phyloP scores from a whole-genome alignment of 2,888 invertebrate genomes.

The Trilocha varians region DNA sequence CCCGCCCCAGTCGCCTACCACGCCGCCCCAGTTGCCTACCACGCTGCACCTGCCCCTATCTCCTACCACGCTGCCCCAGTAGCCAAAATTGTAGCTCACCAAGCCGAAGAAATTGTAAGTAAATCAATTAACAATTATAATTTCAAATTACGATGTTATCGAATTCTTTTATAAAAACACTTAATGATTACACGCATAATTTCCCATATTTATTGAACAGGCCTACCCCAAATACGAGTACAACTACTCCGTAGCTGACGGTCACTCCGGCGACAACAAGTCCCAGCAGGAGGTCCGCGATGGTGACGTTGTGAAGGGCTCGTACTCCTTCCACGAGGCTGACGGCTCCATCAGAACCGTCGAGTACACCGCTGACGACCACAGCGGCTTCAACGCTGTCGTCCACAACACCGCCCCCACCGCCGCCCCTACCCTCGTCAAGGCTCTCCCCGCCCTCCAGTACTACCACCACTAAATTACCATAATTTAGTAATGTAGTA shows the following conservation, averaged over 20 bases:
- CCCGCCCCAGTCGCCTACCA: conserved; percentile 17
- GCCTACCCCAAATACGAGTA: conserved; percentile 31
- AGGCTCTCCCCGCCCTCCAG: conserved; percentile 19
- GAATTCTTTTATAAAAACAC: no score
- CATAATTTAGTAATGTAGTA: neutral
- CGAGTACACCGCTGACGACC: conserved; percentile 47
- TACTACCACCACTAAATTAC: conserved; percentile 31
- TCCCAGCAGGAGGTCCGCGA: conserved; percentile 46
- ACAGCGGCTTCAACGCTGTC: conserved; percentile 34
- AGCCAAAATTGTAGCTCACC: conserved; percentile 3
- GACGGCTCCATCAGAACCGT: conserved; percentile 50
- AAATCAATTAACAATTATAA: no score
- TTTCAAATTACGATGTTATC: no score
- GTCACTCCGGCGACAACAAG: conserved; percentile 54
- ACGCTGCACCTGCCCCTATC: no score
- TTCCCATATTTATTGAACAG: no score
- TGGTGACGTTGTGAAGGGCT: conserved; percentile 49
- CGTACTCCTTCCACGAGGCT: conserved; percentile 47
- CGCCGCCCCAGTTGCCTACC: conserved; percentile 21
- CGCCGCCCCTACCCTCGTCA: conserved; percentile 16
- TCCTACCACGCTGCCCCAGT: conserved; percentile 11
- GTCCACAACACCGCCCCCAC: conserved; percentile 23
- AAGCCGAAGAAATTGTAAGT: conserved; percentile 10
- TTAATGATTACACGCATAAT: no score
- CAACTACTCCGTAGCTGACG: conserved; percentile 53